Conservation (phyloP, 2,113 vertebrate species). For the Neopipo cinnamomea region DNA sequence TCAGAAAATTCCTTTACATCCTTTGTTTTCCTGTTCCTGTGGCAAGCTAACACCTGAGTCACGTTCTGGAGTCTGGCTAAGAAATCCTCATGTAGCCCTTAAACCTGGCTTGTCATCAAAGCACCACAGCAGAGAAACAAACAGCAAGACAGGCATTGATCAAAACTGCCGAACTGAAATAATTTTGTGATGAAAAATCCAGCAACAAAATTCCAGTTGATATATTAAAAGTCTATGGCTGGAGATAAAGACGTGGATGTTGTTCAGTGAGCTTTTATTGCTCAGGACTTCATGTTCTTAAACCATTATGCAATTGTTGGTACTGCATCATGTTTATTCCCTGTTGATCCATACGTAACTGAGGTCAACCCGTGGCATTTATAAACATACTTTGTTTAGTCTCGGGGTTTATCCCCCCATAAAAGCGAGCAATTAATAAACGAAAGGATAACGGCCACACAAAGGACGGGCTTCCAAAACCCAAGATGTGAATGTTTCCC, state of each 20-base stretch:
- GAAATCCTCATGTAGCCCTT: background rate
- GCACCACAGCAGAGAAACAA: background rate
- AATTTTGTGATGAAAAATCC: rapidly evolving
- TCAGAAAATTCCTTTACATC: background rate
- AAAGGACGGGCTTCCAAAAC: background rate
- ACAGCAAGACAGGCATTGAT: background rate
- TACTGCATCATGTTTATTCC: background rate
- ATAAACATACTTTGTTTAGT: background rate
- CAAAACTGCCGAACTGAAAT: background rate
- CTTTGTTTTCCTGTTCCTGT: background rate
- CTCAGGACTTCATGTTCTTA: background rate
- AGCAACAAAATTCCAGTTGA: background rate
- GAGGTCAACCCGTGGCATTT: background rate
- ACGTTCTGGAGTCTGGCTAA: background rate
- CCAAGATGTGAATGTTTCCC: background rate
- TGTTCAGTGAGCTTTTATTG: background rate
- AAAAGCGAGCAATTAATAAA: background rate
- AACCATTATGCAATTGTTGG: background rate
- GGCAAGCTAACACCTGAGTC: background rate
- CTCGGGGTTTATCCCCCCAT: background rate
- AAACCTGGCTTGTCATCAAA: background rate
- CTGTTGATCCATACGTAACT: rapidly evolving
- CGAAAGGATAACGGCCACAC: background rate
- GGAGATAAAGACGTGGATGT: background rate
- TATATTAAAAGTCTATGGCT: background rate